Evolutionary conservation across 2,888 invertebrate genomes (phyloP).

Genomic region (Nomada fucata): DNA sequence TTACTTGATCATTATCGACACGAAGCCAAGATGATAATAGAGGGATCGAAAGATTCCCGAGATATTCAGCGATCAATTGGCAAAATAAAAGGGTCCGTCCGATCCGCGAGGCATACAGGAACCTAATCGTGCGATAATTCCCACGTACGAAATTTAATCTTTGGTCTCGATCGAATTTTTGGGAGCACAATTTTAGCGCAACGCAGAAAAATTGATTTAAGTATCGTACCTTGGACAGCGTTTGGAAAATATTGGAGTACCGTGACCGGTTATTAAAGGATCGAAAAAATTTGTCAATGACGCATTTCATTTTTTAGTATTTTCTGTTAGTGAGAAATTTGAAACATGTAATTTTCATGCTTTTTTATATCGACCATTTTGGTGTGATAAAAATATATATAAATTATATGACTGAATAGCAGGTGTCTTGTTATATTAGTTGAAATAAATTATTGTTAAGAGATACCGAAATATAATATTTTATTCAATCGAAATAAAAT

Average conservation of each 20-base stretch:
- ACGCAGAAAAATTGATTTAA: conserved; percentile 33
- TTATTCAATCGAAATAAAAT: too few species aligned
- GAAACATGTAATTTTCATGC: too few species aligned
- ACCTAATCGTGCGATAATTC: conserved; percentile 38
- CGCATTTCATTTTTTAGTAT: background rate
- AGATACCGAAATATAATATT: too few species aligned
- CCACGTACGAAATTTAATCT: conserved; percentile 36
- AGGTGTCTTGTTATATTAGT: too few species aligned
- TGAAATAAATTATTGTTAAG: too few species aligned
- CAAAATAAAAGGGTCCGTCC: conserved; percentile 24
- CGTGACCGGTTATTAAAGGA: conserved; percentile 11
- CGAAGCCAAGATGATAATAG: conserved; percentile 46
- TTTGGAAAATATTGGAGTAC: background rate
- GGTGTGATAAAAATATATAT: too few species aligned
- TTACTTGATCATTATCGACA: conserved; percentile 49
- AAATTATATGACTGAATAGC: too few species aligned
- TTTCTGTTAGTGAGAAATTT: background rate
- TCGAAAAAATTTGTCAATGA: background rate
- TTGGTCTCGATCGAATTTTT: background rate
- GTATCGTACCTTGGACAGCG: background rate
- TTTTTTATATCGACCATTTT: too few species aligned
- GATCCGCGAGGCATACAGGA: background rate
- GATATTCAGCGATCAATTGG: conserved; percentile 56
- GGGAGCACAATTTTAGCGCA: background rate
- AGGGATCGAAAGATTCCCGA: conserved; percentile 1